These are phyloP conservation scores for Apamea epomidion DNA, from an alignment of 2,888 invertebrate species.

Conservation along the genomic window DNA sequence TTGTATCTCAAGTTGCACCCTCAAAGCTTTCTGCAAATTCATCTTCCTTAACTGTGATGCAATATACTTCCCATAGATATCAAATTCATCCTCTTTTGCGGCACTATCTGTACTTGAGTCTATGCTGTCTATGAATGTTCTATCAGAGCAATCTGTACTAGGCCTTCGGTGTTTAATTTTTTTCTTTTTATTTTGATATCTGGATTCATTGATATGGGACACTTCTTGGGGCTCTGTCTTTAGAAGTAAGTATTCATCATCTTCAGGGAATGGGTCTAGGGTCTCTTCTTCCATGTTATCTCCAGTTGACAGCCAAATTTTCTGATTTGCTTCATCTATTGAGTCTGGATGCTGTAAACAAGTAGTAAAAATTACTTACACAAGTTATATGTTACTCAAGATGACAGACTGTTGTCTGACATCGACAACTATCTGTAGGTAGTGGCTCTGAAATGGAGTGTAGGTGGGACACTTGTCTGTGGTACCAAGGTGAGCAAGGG, in stretches of 20 bases:
- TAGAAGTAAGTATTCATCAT: constrained; percentile 73
- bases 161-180: constrained; percentile 74
- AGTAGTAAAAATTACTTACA: background rate
- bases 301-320: constrained; percentile 68
- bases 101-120: constrained; percentile 68
- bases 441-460: background rate
- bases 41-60: constrained; percentile 85
- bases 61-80: constrained; percentile 86
- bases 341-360: constrained; percentile 63
- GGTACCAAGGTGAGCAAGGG: background rate
- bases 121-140: constrained; percentile 70
- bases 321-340: constrained; percentile 64
- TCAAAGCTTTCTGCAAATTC: constrained; percentile 81
- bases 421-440: too few species aligned
- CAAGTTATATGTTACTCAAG: background rate
- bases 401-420: background rate
- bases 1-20: constrained; percentile 84
- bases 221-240: constrained; percentile 75
- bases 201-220: constrained; percentile 49
- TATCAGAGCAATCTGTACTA: constrained; percentile 75
- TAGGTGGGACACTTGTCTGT: background rate
- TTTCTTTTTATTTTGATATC: constrained; percentile 74
- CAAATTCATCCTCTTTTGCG: constrained; percentile 84
- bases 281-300: constrained; percentile 61
- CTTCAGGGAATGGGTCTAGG: constrained; percentile 72